Conservation (phyloP, 92 coral and sea anemone genomes). For the Plumapathes pennacea region DNA sequence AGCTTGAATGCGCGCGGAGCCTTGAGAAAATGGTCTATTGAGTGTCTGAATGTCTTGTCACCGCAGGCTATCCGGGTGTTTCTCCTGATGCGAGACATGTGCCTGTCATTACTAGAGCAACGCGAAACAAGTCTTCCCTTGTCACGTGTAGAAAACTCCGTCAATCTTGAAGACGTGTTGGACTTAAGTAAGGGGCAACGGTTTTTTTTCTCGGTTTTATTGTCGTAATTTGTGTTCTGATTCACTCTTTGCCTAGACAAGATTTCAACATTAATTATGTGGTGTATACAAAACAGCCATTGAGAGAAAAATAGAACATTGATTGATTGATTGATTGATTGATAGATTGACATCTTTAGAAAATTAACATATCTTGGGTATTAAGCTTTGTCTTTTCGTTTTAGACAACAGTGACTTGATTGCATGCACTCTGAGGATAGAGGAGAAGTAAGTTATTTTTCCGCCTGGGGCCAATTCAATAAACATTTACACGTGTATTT, state of each 20-base stretch:
- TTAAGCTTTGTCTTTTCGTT: constrained; percentile 2
- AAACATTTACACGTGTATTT: too few relatives aligned
- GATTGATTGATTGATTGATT: too few relatives aligned
- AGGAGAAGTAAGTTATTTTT: constrained; percentile 71
- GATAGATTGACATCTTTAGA: background rate
- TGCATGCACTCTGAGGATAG: constrained; percentile 88
- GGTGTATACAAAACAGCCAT: too few relatives aligned
- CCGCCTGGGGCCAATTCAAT: too few relatives aligned
- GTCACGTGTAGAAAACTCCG: constrained; percentile 96
- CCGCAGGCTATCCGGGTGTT: constrained; percentile 89
- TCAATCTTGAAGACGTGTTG: constrained; percentile 87
- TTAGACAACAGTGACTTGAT: constrained; percentile 97
- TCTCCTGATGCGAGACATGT: constrained; percentile 90
- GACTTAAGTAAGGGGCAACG: constrained; percentile 74
- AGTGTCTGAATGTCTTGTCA: background rate
- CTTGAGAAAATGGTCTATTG: too few relatives aligned
- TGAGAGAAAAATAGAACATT: too few relatives aligned
- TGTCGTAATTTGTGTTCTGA: too few relatives aligned
- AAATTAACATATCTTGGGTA: background rate
- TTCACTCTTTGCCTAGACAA: too few relatives aligned
- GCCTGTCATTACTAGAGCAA: constrained; percentile 72
- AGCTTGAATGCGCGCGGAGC: too few relatives aligned
- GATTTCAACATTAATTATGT: too few relatives aligned
- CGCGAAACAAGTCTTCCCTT: constrained; percentile 87
- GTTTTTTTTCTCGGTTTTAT: background rate